A percentile compares a stretch with the other conserved stretches of the same genome.
Evolutionary conservation across 2,888 invertebrate genomes (phyloP).

Genomic region (Lycia hirtaria): DNA sequence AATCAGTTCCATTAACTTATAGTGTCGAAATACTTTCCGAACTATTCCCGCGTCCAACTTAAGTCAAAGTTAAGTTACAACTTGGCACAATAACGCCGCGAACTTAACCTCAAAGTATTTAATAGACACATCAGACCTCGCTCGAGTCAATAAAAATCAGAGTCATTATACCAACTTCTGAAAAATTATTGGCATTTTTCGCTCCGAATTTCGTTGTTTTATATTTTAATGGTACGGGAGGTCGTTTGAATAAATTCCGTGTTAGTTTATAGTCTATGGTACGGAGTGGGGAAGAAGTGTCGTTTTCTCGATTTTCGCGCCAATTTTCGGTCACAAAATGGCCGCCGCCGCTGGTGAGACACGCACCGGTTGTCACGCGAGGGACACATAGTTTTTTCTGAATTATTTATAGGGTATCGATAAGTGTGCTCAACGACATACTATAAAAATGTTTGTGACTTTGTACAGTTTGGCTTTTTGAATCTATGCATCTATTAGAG

Average conservation of each 20-base stretch:
- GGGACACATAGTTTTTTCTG: constrained; percentile 51
- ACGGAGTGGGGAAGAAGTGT: constrained; percentile 62
- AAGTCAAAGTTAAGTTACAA: constrained; percentile 45
- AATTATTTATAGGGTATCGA: constrained; percentile 61
- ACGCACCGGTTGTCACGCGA: constrained; percentile 69
- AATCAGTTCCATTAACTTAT: constrained; percentile 44
- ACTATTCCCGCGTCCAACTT: constrained; percentile 50
- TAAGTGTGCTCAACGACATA: constrained; percentile 49
- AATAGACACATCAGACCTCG: constrained; percentile 68
- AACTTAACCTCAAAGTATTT: constrained; percentile 65
- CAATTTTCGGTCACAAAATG: constrained; percentile 80
- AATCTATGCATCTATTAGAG: constrained; percentile 1
- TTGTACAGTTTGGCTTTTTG: constrained; percentile 39
- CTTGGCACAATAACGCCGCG: constrained; percentile 45
- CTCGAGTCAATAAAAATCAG: constrained; percentile 57
- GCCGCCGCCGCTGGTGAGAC: constrained; percentile 63
- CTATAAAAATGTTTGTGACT: constrained; percentile 58
- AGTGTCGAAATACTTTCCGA: constrained; percentile 50
- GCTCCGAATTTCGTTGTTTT: constrained; percentile 56
- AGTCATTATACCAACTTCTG: constrained; percentile 55
- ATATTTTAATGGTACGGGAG: constrained; percentile 64
- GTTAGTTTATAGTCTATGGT: constrained; percentile 56
- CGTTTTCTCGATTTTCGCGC: constrained; percentile 79
- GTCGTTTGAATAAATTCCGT: constrained; percentile 70
- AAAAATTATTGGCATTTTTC: constrained; percentile 51